A percentile compares a stretch with the other conserved stretches of the same genome.
phyloP scores from a whole-genome alignment of 2,888 invertebrate species.

The Ochropacha duplaris region DNA sequence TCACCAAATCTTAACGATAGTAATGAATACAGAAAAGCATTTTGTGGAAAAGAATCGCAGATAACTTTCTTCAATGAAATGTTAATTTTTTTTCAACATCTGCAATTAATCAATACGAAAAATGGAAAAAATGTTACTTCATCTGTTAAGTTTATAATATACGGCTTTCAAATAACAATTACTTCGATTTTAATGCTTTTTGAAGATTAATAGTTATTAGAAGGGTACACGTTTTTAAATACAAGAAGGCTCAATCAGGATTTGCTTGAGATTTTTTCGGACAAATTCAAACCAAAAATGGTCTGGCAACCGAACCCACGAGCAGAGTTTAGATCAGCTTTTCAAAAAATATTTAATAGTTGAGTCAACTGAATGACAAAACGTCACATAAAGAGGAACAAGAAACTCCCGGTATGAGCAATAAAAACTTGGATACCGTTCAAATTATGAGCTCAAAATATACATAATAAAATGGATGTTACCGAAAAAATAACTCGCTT shows the following conservation, averaged over 20 bases:
- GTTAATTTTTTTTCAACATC: slow-evolving; percentile 15
- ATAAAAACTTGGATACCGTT: slow-evolving; percentile 4
- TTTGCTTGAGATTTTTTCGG: slow-evolving; percentile 14
- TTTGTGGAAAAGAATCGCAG: slow-evolving; percentile 18
- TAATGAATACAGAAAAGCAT: slow-evolving; percentile 18
- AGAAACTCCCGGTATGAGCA: neutral
- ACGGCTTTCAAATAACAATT: slow-evolving; percentile 12
- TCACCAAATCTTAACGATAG: slow-evolving; percentile 12
- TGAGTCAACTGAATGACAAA: neutral
- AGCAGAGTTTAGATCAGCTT: slow-evolving; percentile 12
- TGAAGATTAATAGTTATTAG: too few relatives aligned
- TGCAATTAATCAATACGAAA: slow-evolving; percentile 14
- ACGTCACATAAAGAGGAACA: slow-evolving; percentile 3
- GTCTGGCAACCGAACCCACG: slow-evolving; percentile 6
- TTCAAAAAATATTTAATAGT: slow-evolving; percentile 12
- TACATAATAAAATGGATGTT: slow-evolving; percentile 11
- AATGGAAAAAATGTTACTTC: slow-evolving; percentile 1
- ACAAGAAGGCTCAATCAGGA: slow-evolving; percentile 12
- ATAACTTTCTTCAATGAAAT: slow-evolving; percentile 19
- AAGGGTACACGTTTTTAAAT: slow-evolving; percentile 9
- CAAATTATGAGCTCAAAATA: slow-evolving; percentile 11
- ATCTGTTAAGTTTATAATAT: slow-evolving; percentile 3
- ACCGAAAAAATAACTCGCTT: slow-evolving; percentile 11
- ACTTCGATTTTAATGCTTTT: slow-evolving; percentile 12
- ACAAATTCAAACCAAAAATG: slow-evolving; percentile 14